These are phyloP conservation scores for Crambe crambe DNA, from an alignment of 37 sponge, comb jelly and placozoan genomes.

Conservation along the genomic window DNA sequence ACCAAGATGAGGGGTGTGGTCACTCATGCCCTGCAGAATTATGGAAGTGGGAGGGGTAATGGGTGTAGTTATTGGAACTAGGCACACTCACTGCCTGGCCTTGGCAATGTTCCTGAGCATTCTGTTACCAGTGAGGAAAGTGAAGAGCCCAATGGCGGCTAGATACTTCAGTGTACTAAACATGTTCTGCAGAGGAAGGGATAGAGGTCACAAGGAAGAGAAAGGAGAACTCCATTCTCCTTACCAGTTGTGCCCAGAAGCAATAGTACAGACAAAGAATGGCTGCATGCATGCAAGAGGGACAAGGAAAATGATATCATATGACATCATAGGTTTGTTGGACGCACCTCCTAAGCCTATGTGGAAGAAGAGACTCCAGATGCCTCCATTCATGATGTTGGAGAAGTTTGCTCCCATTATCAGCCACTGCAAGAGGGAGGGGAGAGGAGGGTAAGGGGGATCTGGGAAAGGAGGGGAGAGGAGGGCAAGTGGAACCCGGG, in stretches of 20 bases:
- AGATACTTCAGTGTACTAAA: constrained; percentile 86
- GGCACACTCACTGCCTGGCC: constrained; percentile 55
- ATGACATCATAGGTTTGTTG: not conserved
- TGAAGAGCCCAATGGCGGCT: constrained; percentile 61
- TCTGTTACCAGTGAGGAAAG: constrained; percentile 78
- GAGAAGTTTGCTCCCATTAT: constrained; percentile 80
- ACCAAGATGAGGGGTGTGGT: not conserved
- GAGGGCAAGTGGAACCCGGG: not conserved
- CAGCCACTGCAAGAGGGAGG: constrained; percentile 61
- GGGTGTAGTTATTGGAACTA: not conserved
- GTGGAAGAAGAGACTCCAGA: constrained; percentile 76
- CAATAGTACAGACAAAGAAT: constrained; percentile 67
- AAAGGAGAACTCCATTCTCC: not conserved
- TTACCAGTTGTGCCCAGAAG: constrained; percentile 76
- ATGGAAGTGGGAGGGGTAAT: not conserved
- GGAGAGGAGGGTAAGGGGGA: not conserved
- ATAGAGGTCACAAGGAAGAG: not conserved
- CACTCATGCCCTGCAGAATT: not conserved
- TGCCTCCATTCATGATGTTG: constrained; percentile 45
- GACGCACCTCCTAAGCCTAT: constrained; percentile 65
- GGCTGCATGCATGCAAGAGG: constrained; percentile 38
- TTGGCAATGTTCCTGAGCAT: constrained; percentile 83
- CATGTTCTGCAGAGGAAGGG: constrained; percentile 75
- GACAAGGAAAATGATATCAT: not conserved
- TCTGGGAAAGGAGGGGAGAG: not conserved